Percentiles rank a stretch among this genome's conserved stretches.
Evolutionary conservation across 2,797 vertebrate species (phyloP).

Genomic region (Agapornis canus): DNA sequence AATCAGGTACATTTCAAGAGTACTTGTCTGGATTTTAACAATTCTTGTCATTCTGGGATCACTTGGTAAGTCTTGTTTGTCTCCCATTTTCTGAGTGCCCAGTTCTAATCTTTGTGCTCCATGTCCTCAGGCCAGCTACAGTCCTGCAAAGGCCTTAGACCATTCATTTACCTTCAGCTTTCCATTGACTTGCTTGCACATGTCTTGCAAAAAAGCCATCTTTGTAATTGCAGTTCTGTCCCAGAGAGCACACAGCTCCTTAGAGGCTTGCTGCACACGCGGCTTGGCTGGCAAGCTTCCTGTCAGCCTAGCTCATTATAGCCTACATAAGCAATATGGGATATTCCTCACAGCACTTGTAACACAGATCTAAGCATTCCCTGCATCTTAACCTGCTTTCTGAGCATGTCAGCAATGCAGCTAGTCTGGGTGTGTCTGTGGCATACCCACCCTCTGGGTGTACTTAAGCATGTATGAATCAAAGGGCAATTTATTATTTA

Average conservation of each 20-base stretch:
- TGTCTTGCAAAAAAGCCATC: not conserved
- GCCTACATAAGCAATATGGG: not conserved
- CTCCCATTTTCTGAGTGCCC: not conserved
- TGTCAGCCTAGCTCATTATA: not conserved
- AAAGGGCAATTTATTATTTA: not conserved
- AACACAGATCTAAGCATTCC: accelerated
- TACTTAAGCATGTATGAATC: not conserved
- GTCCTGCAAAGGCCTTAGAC: not conserved
- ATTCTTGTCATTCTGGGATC: slow-evolving; percentile 91
- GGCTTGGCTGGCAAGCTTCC: not conserved
- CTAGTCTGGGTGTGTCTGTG: not conserved
- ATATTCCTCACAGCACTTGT: not conserved
- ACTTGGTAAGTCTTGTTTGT: slow-evolving; percentile 85
- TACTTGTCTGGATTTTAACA: slow-evolving; percentile 97
- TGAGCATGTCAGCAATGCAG: not conserved
- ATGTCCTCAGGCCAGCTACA: not conserved
- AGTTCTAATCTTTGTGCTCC: not conserved
- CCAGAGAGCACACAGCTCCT: not conserved
- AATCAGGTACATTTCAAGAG: slow-evolving; percentile 95
- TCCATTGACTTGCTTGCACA: not conserved
- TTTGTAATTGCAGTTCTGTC: not conserved
- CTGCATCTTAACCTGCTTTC: not conserved
- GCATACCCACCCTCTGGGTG: accelerated
- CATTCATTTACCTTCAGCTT: not conserved
- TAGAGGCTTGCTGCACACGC: not conserved